Conservation (phyloP, 2,797 vertebrate genomes). For the Petrocephalus sullivani region DNA sequence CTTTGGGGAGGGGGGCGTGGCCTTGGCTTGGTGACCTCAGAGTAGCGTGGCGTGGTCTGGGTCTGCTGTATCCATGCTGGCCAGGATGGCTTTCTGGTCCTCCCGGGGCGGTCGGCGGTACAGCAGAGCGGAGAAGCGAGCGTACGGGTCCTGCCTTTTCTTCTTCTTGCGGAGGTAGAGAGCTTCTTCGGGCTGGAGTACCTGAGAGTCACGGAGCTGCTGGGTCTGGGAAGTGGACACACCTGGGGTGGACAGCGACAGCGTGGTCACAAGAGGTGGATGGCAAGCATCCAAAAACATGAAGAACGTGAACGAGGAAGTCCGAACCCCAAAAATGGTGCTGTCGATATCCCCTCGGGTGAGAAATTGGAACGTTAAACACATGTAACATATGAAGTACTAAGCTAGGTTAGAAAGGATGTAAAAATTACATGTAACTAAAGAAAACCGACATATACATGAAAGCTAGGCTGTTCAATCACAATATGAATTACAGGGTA, state of each 20-base stretch:
- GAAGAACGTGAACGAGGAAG: not conserved
- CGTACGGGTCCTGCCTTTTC: constrained; percentile 91
- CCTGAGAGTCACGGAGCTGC: constrained; percentile 95
- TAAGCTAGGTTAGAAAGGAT: not conserved
- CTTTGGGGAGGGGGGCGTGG: constrained; percentile 36
- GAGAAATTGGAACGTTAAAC: not conserved
- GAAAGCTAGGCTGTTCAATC: not conserved
- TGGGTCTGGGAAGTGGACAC: constrained; percentile 97
- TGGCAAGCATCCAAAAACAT: not conserved
- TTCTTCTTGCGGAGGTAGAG: constrained; percentile 99
- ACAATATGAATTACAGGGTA: not conserved
- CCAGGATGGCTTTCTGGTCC: constrained; percentile 96
- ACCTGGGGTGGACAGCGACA: constrained; percentile 56
- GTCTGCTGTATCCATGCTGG: constrained; percentile 88
- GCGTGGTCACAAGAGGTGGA: not conserved
- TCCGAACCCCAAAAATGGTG: not conserved
- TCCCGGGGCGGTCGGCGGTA: constrained; percentile 84
- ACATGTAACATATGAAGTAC: not conserved
- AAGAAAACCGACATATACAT: not conserved
- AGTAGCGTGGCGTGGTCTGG: constrained; percentile 86
- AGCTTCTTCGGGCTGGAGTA: constrained; percentile 94
- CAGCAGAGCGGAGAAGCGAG: constrained; percentile 89
- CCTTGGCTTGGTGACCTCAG: constrained; percentile 59
- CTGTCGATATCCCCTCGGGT: not conserved
- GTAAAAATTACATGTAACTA: not conserved